Conservation (phyloP, 2,797 vertebrate species). For the Acestrorhynchus altus region DNA sequence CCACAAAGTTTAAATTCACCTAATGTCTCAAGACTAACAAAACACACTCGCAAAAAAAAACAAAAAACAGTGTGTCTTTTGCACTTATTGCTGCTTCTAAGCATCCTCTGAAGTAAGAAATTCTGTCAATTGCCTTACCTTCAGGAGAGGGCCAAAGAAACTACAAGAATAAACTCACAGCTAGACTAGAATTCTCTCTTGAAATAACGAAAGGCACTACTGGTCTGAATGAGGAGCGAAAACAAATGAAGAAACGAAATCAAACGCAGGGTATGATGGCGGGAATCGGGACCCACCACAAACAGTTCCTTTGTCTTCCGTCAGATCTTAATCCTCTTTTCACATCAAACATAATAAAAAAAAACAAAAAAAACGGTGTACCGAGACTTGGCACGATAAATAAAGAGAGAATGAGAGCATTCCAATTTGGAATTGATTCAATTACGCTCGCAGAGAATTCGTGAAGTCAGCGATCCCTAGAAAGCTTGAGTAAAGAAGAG, state of each 20-base stretch:
- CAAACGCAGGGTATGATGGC: conserved; percentile 64
- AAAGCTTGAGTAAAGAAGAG: conserved; percentile 88
- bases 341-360: conserved; percentile 77
- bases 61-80: conserved; percentile 77
- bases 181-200: conserved; percentile 88
- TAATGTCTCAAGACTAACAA: conserved; percentile 80
- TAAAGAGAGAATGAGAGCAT: conserved; percentile 95
- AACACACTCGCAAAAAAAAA: conserved; percentile 71
- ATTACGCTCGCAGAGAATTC: conserved; percentile 95
- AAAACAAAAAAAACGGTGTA: conserved; percentile 78
- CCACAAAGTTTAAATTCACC: conserved; percentile 81
- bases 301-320: conserved; percentile 69
- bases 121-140: conserved; percentile 65
- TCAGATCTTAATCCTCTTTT: conserved; percentile 66
- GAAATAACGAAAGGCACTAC: conserved; percentile 98
- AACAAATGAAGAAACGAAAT: conserved; percentile 69
- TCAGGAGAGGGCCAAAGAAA: conserved; percentile 48
- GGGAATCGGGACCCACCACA: conserved; percentile 69
- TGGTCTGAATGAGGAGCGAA: conserved; percentile 83
- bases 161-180: conserved; percentile 59
- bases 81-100: conserved; percentile 90
- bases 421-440: conserved; percentile 99
- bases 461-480: conserved; percentile 89
- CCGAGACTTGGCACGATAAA: conserved; percentile 98
- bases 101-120: conserved; percentile 68